Evolutionary conservation across 2,113 vertebrate genomes (phyloP), one percentile per base, ranked within the genome.

Genomic region (Leucopternis melanops): DNA sequence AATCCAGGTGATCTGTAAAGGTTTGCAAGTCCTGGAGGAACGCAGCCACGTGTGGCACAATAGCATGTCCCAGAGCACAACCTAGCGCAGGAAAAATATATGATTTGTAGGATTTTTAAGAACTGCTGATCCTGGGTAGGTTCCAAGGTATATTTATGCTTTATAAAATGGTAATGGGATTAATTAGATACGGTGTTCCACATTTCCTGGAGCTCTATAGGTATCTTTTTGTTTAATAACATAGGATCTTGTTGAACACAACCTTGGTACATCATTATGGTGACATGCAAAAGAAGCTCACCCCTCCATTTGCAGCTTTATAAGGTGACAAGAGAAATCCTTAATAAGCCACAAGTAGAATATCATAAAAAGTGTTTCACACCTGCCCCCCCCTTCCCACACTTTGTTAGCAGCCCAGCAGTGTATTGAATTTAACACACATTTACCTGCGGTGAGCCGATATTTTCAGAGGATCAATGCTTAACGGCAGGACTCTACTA

Each of bases 401-500:
- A 25, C 79, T 13, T 67, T 25, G 54, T 22, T 95, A 91, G 78
- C 88, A 91, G 73, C 92, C 73, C 89, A 77, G 86, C 94, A 88
- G 93, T n/a, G 27, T 38, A 42, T 1, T 72, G 91, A 86, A 82
- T 93, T 91, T 80, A 94, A 69, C 74, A 70, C 81, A 20, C 73
- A 3, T 88, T 95, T 96, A 96, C 94, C 95, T 96, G 93, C 22
- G 3, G 78, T 20, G 89, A 95, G 89, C 32, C 0, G 0, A 16
- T 91, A 49, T 87, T 80, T 95, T 82, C 87, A 62, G 70, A 82
- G 71, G 84, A 93, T 96, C 93, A 38, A 52, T 86, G 74, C 38
- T 40, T 17, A 92, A 26, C 92, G 89, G 89, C 74, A 62, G 81
- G 86, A 47, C 83, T 62, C 17, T 34, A 15, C 61, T 74, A 7